Evolutionary conservation across 2,113 vertebrate genomes (phyloP).

Genomic region (Miniopterus natalensis): DNA sequence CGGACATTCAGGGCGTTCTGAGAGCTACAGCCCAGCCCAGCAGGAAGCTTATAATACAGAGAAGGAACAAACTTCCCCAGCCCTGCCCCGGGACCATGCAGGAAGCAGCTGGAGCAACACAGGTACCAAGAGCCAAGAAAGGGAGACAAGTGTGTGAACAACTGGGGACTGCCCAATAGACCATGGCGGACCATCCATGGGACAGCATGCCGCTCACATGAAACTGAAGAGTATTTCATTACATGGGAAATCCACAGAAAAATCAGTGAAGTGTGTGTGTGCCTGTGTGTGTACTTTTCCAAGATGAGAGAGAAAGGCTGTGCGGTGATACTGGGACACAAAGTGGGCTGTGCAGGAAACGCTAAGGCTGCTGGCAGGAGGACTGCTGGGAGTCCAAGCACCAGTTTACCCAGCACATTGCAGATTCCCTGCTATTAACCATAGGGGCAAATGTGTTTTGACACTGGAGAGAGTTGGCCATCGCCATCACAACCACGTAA

Average conservation of each 20-base stretch:
- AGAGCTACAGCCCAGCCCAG: background rate
- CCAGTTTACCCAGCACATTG: background rate
- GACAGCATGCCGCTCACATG: background rate
- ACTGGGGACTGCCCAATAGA: background rate
- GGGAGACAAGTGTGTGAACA: background rate
- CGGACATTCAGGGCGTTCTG: background rate
- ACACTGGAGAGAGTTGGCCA: background rate
- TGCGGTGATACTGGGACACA: too few species aligned
- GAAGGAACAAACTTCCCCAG: background rate
- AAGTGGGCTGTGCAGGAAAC: too few species aligned
- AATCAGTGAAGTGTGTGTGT: background rate
- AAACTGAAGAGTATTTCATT: too few species aligned
- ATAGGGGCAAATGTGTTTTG: background rate
- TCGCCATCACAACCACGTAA: background rate
- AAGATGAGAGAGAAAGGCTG: too few species aligned
- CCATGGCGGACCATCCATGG: background rate
- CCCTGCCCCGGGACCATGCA: background rate
- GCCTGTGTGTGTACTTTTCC: too few species aligned
- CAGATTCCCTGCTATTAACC: background rate
- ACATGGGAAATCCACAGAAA: background rate
- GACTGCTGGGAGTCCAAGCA: background rate
- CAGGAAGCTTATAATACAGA: background rate
- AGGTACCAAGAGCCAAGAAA: background rate
- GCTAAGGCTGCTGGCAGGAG: background rate
- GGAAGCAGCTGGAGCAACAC: background rate